Conservation (phyloP, 2,888 invertebrate species). For the Hirtodrosophila trivittata region DNA sequence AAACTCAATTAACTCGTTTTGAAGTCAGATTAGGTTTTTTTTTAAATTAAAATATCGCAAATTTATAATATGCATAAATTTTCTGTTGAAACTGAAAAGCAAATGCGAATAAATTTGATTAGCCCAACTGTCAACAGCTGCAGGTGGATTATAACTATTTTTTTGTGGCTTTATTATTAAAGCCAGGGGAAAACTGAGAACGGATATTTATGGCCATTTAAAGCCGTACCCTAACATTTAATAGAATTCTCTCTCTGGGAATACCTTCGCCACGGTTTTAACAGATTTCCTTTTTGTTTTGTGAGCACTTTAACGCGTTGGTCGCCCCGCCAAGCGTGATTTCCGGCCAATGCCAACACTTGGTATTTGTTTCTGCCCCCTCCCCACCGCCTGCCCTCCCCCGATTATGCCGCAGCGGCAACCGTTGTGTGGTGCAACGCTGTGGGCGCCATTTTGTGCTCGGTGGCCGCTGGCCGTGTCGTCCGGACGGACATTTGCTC, state of each 20-base stretch:
- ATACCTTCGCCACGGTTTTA: slow-evolving; percentile 1
- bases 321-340: slow-evolving; percentile 59
- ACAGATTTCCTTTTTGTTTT: slow-evolving; percentile 35
- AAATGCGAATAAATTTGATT: no score
- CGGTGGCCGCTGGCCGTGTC: slow-evolving; percentile 17
- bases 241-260: slow-evolving; percentile 4
- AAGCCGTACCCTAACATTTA: no score
- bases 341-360: slow-evolving; percentile 66
- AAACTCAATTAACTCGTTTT: no score
- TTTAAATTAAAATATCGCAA: no score
- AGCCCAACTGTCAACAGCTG: no score
- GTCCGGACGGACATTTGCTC: slow-evolving; percentile 27
- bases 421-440: slow-evolving; percentile 10
- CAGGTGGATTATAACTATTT: no score
- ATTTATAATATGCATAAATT: no score
- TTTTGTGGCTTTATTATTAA: no score
- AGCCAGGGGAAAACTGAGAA: no score
- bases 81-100: no score
- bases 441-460: slow-evolving; percentile 45
- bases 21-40: no score
- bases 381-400: not conserved
- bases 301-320: slow-evolving; percentile 52
- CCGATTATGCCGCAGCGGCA: not conserved
- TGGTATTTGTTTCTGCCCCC: slow-evolving; percentile 15
- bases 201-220: no score